Conservation (phyloP, 2,888 invertebrate genomes). For the Panopea generosa region DNA sequence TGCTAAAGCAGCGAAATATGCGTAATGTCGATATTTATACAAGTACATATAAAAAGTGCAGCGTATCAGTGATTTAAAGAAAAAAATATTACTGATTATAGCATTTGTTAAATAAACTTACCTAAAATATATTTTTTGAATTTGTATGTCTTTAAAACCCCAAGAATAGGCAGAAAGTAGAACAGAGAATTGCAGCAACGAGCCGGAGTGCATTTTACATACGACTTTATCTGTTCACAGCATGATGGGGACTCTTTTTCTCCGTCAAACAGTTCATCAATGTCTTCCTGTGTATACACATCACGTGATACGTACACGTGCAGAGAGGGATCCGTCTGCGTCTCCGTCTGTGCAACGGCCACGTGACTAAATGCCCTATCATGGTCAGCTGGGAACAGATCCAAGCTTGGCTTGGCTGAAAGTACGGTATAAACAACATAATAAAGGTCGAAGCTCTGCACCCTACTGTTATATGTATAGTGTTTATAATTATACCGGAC, state of each 20-base stretch:
- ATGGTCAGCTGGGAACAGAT: slow-evolving; percentile 23
- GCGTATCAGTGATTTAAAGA: too few relatives aligned
- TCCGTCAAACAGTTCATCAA: slow-evolving; percentile 25
- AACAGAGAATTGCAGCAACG: neutral
- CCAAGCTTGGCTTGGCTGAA: slow-evolving; percentile 32
- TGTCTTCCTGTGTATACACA: slow-evolving; percentile 38
- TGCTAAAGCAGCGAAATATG: too few relatives aligned
- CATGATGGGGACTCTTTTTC: neutral
- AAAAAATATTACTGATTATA: too few relatives aligned
- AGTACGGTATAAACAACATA: too few relatives aligned
- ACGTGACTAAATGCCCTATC: slow-evolving; percentile 41
- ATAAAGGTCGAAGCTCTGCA: too few relatives aligned
- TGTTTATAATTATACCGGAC: too few relatives aligned
- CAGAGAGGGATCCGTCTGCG: slow-evolving; percentile 16
- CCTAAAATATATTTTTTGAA: slow-evolving; percentile 6
- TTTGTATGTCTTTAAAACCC: slow-evolving; percentile 25
- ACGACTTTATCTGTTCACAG: neutral
- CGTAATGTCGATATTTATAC: too few relatives aligned
- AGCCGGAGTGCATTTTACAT: neutral
- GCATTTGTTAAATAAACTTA: too few relatives aligned
- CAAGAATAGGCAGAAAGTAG: slow-evolving; percentile 26
- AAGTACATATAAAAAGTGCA: too few relatives aligned
- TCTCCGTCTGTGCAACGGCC: slow-evolving; percentile 13
- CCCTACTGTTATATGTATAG: too few relatives aligned
- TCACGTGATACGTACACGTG: slow-evolving; percentile 37